Evolutionary conservation across 2,888 invertebrate genomes (phyloP).

Genomic region (Mechanitis mazaeus): DNA sequence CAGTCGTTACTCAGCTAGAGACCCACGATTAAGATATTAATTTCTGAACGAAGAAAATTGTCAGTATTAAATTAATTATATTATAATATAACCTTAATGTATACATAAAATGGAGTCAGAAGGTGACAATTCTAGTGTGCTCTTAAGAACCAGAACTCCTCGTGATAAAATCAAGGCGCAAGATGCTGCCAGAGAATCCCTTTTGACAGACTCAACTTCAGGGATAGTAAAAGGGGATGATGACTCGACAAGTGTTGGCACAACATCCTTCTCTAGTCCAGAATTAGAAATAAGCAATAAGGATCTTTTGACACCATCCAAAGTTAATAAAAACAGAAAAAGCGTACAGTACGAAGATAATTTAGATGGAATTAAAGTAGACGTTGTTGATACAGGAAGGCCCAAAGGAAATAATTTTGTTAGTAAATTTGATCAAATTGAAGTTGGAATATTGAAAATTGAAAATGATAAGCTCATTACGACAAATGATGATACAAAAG

Average conservation of each 20-base stretch:
- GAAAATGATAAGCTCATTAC: conserved; percentile 31
- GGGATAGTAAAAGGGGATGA: conserved; percentile 69
- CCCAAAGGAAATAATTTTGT: conserved; percentile 19
- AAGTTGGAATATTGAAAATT: conserved; percentile 38
- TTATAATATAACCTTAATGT: conserved; percentile 32
- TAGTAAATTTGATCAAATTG: conserved; percentile 38
- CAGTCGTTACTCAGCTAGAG: conserved; percentile 71
- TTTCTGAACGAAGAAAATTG: conserved; percentile 24
- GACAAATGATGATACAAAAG: conserved; percentile 46
- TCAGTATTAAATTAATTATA: conserved; percentile 59
- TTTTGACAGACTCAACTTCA: conserved; percentile 69
- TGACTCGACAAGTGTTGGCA: conserved; percentile 50
- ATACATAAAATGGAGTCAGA: conserved; percentile 52
- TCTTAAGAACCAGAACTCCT: conserved; percentile 56
- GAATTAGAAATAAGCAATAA: conserved; percentile 53
- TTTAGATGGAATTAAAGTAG: conserved; percentile 26
- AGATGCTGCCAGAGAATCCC: conserved; percentile 56
- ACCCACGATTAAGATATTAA: conserved; percentile 78
- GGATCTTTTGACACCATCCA: conserved; percentile 32
- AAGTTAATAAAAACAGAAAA: conserved; percentile 28
- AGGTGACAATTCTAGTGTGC: conserved; percentile 42
- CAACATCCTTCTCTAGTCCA: conserved; percentile 59
- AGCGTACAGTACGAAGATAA: conserved; percentile 24
- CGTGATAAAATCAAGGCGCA: conserved; percentile 38
- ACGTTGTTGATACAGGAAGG: conserved; percentile 35